Conservation (phyloP, 2,888 invertebrate genomes). For the Tinea pellionella region DNA sequence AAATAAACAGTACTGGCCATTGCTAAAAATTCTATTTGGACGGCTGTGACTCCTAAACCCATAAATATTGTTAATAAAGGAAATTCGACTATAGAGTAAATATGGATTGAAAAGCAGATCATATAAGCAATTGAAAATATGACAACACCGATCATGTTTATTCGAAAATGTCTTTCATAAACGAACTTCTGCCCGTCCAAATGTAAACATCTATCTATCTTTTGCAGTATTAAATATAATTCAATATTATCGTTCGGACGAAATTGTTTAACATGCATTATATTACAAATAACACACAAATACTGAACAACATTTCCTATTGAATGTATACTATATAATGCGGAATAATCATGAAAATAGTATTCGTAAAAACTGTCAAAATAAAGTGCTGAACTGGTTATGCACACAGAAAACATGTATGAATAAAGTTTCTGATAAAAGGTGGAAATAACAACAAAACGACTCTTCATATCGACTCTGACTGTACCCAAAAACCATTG, state of each 20-base stretch:
- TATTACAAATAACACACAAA: conserved; percentile 21
- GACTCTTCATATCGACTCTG: conserved; percentile 23
- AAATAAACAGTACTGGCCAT: conserved; percentile 15
- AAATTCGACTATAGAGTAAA: conserved; percentile 18
- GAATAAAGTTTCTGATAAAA: conserved; percentile 24
- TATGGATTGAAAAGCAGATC: conserved; percentile 19
- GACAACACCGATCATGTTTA: conserved; percentile 19
- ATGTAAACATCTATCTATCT: conserved; percentile 22
- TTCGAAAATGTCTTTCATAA: conserved; percentile 19
- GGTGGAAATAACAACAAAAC: conserved; percentile 18
- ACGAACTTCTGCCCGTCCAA: conserved; percentile 13
- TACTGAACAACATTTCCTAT: conserved; percentile 20
- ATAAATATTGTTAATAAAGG: conserved; percentile 20
- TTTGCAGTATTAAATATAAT: conserved; percentile 24
- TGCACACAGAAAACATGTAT: conserved; percentile 21
- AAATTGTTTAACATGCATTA: conserved; percentile 22
- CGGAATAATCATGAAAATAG: conserved; percentile 15
- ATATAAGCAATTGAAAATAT: conserved; percentile 18
- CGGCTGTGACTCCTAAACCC: conserved; percentile 18
- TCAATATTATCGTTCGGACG: conserved; percentile 19
- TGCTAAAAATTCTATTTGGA: conserved; percentile 24
- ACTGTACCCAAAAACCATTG: conserved; percentile 24
- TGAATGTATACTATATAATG: conserved; percentile 13
- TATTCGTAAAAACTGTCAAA: conserved; percentile 20
- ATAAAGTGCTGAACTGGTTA: conserved; percentile 20